Evolutionary conservation across 2,888 invertebrate genomes (phyloP), one percentile per base, ranked within the genome.

Genomic region (Cheilosia urbana): DNA sequence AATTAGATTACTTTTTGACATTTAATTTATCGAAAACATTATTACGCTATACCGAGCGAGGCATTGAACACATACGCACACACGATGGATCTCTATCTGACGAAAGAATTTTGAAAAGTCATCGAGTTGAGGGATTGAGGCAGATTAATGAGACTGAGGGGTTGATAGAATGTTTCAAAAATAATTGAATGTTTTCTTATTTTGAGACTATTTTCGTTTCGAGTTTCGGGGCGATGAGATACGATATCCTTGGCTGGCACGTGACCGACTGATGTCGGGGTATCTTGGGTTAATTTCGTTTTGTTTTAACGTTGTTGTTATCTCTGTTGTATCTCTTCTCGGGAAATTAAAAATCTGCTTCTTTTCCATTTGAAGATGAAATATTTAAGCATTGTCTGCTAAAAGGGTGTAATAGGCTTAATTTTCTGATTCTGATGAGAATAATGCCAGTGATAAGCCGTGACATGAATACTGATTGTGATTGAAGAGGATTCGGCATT

Each of bases 1-100:
- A 85, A 85, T 85, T 85, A 81, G 76, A 81, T 85, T 81, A 66
- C 72, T 68, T 76, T 77, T 85, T 85, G 85, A 85, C 85, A 77
- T 85, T 85, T 73, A 81, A 85, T 85, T 81, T 85, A 81, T 85
- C 77, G 85, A 66, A 71, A 71, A 71, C 58, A 65, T 76, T 71
- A 85, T 75, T 79, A 69, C 24, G 69, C 34, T 49, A 30, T 17
- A 47, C 37, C 53, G 40, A 11, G 17, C n/a, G 58, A 15, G 49
- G 30, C 37, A 37, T 2, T 11, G 15, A 17, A 19, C 40, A 30
- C 30, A 30, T 9, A 30, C 55, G 58, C 57, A 21, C 65, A 62
- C 76, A 80, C n/a, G 24, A 9, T 55, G 75, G 51, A 69, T 63
- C 68, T 60, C 37, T 60, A 71, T 51, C 65, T n/a, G 60, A 69